These are phyloP conservation scores for Nipponia nippon DNA, from an alignment of 2,113 vertebrate species.

Conservation along the genomic window DNA sequence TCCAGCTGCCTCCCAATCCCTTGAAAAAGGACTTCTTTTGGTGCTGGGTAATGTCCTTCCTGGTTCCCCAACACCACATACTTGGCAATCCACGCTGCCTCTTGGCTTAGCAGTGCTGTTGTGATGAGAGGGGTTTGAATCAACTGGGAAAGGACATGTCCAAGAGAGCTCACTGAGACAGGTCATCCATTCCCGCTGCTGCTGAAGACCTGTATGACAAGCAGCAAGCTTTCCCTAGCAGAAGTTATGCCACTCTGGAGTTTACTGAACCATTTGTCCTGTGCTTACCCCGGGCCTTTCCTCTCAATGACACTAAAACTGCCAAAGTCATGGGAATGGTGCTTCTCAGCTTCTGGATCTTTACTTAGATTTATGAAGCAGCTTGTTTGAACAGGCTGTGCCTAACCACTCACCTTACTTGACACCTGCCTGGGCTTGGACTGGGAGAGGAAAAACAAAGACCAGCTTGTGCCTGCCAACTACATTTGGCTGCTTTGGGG, in stretches of 20 bases:
- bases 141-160: background rate
- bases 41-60: background rate
- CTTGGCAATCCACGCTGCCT: background rate
- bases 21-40: background rate
- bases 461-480: background rate
- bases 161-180: background rate
- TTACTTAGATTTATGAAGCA: background rate
- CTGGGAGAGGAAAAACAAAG: background rate
- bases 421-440: background rate
- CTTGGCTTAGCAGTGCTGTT: background rate
- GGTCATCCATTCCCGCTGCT: background rate
- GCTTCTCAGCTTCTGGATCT: background rate
- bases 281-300: accelerated
- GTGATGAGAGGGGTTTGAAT: background rate
- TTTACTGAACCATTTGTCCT: background rate
- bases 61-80: background rate
- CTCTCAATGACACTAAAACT: background rate
- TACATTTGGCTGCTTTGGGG: background rate
- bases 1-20: background rate
- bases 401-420: background rate
- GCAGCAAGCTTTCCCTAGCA: background rate
- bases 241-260: background rate
- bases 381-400: background rate
- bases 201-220: background rate
- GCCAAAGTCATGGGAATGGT: background rate